phyloP scores from a whole-genome alignment of 1,140 invertebrate species.

The Drosophila tsacasi region DNA sequence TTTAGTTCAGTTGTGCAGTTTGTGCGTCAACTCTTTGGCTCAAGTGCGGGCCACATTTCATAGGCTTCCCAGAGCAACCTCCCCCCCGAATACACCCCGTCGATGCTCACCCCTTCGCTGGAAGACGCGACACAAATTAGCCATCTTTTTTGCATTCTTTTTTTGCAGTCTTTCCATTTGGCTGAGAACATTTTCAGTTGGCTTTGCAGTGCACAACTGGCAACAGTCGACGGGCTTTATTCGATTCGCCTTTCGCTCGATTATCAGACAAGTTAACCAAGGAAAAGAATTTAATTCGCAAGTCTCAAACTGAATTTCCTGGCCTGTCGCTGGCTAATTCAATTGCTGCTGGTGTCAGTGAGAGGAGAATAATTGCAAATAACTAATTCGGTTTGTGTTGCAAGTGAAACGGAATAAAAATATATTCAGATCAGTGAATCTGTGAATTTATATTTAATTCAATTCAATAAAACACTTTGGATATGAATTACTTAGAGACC shows the following conservation, averaged over 20 bases:
- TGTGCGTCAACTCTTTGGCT: slow-evolving; percentile 75
- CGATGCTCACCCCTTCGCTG: slow-evolving; percentile 28
- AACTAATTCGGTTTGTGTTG: slow-evolving; percentile 23
- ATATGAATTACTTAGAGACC: slow-evolving; percentile 76
- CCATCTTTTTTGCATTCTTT: slow-evolving; percentile 48
- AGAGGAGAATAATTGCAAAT: slow-evolving; percentile 25
- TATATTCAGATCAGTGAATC: slow-evolving; percentile 9
- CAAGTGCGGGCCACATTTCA: slow-evolving; percentile 64
- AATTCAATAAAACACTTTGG: background rate
- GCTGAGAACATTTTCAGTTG: slow-evolving; percentile 65
- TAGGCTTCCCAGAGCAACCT: slow-evolving; percentile 63
- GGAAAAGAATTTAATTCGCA: slow-evolving; percentile 18
- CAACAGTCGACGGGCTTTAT: slow-evolving; percentile 65
- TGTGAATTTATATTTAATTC: slow-evolving; percentile 2
- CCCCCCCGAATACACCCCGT: slow-evolving; percentile 9
- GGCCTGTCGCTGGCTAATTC: slow-evolving; percentile 19
- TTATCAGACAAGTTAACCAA: slow-evolving; percentile 29
- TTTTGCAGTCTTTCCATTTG: slow-evolving; percentile 58
- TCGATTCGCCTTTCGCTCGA: slow-evolving; percentile 32
- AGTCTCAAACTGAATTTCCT: slow-evolving; percentile 25
- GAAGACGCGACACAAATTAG: slow-evolving; percentile 70
- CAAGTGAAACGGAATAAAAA: slow-evolving; percentile 31
- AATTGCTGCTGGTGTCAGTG: slow-evolving; percentile 21
- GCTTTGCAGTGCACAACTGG: slow-evolving; percentile 67
- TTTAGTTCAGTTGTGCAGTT: slow-evolving; percentile 43